Evolutionary conservation across 2,888 invertebrate species (phyloP).

Genomic region (Euphydryas editha): DNA sequence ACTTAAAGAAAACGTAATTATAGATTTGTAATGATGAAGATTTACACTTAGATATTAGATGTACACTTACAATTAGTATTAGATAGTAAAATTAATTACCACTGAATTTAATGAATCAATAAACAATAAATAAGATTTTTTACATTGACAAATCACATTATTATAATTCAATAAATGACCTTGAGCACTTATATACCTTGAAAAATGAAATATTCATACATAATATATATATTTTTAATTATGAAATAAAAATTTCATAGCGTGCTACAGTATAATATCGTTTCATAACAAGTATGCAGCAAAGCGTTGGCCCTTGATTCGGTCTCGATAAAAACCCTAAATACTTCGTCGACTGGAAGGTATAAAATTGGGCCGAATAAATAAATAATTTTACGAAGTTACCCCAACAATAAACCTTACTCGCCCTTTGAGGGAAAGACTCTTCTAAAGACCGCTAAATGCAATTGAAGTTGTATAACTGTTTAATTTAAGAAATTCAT

Average conservation of each 20-base stretch:
- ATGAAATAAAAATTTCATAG: not conserved
- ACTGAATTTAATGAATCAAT: too few relatives aligned
- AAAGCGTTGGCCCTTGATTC: constrained; percentile 78
- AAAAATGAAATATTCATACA: not conserved
- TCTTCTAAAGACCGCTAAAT: constrained; percentile 18
- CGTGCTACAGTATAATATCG: constrained; percentile 49
- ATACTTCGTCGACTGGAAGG: constrained; percentile 77
- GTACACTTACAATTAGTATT: too few relatives aligned
- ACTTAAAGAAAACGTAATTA: too few relatives aligned
- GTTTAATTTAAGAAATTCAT: constrained; percentile 16
- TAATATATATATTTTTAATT: not conserved
- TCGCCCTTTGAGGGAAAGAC: constrained; percentile 20
- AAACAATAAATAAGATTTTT: too few relatives aligned
- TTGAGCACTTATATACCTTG: too few relatives aligned
- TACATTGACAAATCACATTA: too few relatives aligned
- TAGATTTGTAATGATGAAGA: too few relatives aligned
- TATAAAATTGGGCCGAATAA: constrained; percentile 78
- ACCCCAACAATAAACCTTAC: constrained; percentile 24
- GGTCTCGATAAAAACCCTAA: constrained; percentile 76
- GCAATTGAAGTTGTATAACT: constrained; percentile 20
- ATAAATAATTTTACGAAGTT: constrained; percentile 76
- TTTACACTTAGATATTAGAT: too few relatives aligned
- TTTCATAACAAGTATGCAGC: constrained; percentile 68
- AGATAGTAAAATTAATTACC: too few relatives aligned
- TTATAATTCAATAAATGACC: too few relatives aligned